Conservation (phyloP, 2,888 invertebrate genomes). For the Drosophila formosana region DNA sequence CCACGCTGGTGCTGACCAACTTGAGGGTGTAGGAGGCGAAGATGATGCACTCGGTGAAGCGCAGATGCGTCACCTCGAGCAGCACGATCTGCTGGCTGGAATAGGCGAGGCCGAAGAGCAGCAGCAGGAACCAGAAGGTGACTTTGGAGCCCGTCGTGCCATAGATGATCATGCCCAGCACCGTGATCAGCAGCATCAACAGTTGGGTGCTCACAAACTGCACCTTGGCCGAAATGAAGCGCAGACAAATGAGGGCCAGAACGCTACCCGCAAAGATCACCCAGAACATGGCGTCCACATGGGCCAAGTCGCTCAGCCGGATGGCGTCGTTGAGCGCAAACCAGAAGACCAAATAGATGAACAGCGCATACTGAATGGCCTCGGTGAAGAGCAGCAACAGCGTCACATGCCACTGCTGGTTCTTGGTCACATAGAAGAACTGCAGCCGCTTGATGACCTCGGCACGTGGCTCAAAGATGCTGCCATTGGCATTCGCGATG, state of each 20-base stretch:
- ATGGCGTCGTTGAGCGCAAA: slow-evolving; percentile 79
- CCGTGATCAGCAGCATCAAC: slow-evolving; percentile 64
- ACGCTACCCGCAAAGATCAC: slow-evolving; percentile 74
- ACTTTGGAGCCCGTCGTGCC: slow-evolving; percentile 61
- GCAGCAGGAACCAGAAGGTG: slow-evolving; percentile 79
- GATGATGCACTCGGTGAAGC: slow-evolving; percentile 75
- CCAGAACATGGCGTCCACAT: slow-evolving; percentile 81
- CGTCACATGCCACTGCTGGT: slow-evolving; percentile 81
- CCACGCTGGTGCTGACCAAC: slow-evolving; percentile 71
- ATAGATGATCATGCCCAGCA: slow-evolving; percentile 79
- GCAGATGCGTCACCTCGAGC: slow-evolving; percentile 80
- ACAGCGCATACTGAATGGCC: slow-evolving; percentile 80
- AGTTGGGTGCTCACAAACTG: slow-evolving; percentile 75
- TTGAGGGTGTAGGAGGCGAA: slow-evolving; percentile 73
- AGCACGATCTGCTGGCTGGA: slow-evolving; percentile 77
- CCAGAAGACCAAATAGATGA: slow-evolving; percentile 82
- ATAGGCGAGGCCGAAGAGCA: slow-evolving; percentile 78
- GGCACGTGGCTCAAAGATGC: slow-evolving; percentile 79
- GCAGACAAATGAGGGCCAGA: slow-evolving; percentile 55
- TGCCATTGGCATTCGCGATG: slow-evolving; percentile 81
- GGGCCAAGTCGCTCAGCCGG: slow-evolving; percentile 61
- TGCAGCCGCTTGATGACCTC: slow-evolving; percentile 80
- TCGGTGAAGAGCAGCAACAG: slow-evolving; percentile 79
- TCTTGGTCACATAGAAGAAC: slow-evolving; percentile 83
- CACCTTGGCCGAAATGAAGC: slow-evolving; percentile 78